Evolutionary conservation across 2,888 invertebrate genomes (phyloP), one percentile per base, ranked within the genome.

Genomic region (Scaptomyza reducta): DNA sequence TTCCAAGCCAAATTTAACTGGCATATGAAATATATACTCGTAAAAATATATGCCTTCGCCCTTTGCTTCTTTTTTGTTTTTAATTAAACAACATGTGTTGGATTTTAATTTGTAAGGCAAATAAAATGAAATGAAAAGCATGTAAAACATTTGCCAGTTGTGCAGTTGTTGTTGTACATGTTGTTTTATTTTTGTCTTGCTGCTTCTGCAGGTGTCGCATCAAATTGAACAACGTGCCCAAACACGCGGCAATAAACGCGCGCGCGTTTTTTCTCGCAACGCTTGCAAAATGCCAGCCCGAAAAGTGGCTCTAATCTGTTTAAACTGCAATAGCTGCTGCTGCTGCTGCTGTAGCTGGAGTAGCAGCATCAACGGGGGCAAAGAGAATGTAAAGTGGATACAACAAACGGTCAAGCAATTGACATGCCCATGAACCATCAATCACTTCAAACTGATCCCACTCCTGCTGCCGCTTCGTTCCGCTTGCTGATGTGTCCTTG

Each of bases 241-340:
- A 77, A 83, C 79, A 83, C 61, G 79, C 74, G 67, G 81, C 78
- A 84, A 80, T 84, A 80, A 84, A 80, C 66, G 78, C 70, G 74
- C 66, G 60, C 63, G 41, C 31, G 10, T 31, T 31, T 31, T 31
- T 31, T 31, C 50, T 45, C 57, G 63, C 41, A 31, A 62, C 9
- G 14, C 50, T 58, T 6, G 45, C 58, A 49, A 69, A 73, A 51
- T 51, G 53, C n/a, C 64, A 61, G 47, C 60, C 66, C 55, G 77
- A 73, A 82, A 87, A 83, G 75, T 83, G 82, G 85, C 85, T 83
- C 82, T 83, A 83, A 83, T 83, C 87, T 84, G 82, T 84, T 87
- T 87, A 84, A 83, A 87, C 87, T 84, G 87, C 81, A 79, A 63
- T 64, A 76, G 33, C 49, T 9, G 18, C 6, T 6, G 10, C n/a